These are phyloP conservation scores for Orchestia grillus DNA, from an alignment of 1,140 invertebrate species.

Conservation along the genomic window DNA sequence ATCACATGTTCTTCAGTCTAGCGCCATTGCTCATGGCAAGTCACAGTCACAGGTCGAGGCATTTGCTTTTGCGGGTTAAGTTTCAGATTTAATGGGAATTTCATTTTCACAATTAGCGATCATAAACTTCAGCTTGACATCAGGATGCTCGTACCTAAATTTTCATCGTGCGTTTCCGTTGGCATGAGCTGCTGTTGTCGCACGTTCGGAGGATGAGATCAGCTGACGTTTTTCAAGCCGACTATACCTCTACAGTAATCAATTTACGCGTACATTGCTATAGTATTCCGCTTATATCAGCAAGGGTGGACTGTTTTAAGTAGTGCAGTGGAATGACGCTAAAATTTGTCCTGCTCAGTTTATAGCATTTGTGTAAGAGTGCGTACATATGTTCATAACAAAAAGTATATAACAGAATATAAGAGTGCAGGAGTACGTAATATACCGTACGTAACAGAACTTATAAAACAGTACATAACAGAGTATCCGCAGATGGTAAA, in stretches of 20 bases:
- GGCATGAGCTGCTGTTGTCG: background rate
- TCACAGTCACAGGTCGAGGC: background rate
- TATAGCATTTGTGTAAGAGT: background rate
- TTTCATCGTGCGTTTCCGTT: background rate
- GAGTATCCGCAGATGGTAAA: too few relatives aligned
- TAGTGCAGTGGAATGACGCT: background rate
- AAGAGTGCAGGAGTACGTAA: too few relatives aligned
- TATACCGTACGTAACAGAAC: too few relatives aligned
- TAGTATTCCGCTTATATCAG: background rate
- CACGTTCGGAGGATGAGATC: background rate
- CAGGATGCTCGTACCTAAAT: background rate
- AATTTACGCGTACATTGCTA: background rate
- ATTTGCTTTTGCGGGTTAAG: background rate
- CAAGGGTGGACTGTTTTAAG: background rate
- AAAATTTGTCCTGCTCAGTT: background rate
- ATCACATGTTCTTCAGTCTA: background rate
- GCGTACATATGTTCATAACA: too few relatives aligned
- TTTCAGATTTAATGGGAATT: background rate
- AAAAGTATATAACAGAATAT: too few relatives aligned
- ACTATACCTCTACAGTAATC: background rate
- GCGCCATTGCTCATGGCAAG: background rate
- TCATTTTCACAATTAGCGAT: background rate
- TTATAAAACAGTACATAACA: too few relatives aligned
- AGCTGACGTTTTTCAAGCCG: background rate
- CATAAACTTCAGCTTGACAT: background rate